A percentile compares a stretch with the other conserved stretches of the same genome.
phyloP scores from a whole-genome alignment of 2,113 vertebrate genomes.

The Girardinichthys multiradiatus region DNA sequence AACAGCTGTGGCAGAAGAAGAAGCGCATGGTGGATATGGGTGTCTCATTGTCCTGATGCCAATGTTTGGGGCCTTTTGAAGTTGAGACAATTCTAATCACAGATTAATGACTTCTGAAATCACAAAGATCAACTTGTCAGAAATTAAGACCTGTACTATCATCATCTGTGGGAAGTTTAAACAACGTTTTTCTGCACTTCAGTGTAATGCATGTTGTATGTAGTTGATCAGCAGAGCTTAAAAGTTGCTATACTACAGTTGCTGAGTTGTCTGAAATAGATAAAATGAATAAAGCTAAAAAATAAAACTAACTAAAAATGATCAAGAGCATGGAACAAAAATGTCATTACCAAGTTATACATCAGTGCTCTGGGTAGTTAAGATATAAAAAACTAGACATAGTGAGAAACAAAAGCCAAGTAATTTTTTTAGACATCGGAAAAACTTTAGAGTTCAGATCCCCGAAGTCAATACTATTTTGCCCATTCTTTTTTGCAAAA shows the following conservation, averaged over 20 bases:
- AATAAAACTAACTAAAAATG: too few species aligned
- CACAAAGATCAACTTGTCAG: not conserved
- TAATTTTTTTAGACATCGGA: too few species aligned
- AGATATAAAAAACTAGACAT: too few species aligned
- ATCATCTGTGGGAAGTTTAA: not conserved
- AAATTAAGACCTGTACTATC: not conserved
- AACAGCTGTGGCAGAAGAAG: slow-evolving; percentile 28
- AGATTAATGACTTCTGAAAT: not conserved
- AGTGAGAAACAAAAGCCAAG: too few species aligned
- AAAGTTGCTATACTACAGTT: too few species aligned
- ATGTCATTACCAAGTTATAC: too few species aligned
- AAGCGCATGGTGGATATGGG: not conserved
- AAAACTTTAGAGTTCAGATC: too few species aligned
- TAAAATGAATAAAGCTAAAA: not conserved
- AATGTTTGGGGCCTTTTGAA: not conserved
- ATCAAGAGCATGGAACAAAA: too few species aligned
- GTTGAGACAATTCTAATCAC: not conserved
- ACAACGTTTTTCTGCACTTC: not conserved
- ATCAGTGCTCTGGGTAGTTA: too few species aligned
- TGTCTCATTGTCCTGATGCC: not conserved
- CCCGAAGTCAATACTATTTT: too few species aligned
- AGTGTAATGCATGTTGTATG: not conserved
- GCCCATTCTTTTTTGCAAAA: too few species aligned
- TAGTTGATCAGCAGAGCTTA: not conserved
- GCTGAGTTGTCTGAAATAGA: not conserved